Evolutionary conservation across 2,888 invertebrate genomes (phyloP).

Genomic region (Lutraria lutraria): DNA sequence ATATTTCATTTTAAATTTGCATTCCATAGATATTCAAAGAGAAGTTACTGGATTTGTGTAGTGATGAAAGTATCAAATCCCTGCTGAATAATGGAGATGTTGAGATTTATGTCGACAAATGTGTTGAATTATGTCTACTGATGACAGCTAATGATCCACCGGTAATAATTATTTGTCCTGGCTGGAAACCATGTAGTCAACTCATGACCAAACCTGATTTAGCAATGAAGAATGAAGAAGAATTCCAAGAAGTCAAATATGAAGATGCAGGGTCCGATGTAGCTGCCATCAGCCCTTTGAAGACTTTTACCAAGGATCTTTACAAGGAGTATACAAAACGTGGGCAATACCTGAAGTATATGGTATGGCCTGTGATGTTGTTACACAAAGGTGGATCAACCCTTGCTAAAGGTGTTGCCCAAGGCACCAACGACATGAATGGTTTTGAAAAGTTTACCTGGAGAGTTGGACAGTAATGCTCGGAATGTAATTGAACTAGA

Average conservation of each 20-base stretch:
- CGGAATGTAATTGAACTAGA: neutral
- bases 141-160: slow-evolving; percentile 38
- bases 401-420: slow-evolving; percentile 61
- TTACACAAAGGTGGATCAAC: slow-evolving; percentile 44
- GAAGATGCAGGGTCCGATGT: neutral
- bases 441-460: neutral
- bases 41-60: neutral
- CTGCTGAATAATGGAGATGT: neutral
- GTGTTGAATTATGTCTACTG: slow-evolving; percentile 32
- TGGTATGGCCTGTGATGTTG: slow-evolving; percentile 62
- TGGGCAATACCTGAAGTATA: slow-evolving; percentile 47
- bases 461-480: neutral
- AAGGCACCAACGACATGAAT: slow-evolving; percentile 22
- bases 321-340: slow-evolving; percentile 34
- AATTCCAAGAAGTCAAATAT: neutral
- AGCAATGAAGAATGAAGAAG: neutral
- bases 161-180: neutral
- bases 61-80: neutral
- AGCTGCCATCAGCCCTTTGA: neutral
- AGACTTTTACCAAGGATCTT: slow-evolving; percentile 19
- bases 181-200: neutral
- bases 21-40: neutral
- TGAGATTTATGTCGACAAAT: slow-evolving; percentile 8
- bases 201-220: neutral
- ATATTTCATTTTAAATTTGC: neutral